Evolutionary conservation across 1,140 invertebrate species (phyloP).

Genomic region (Whitmania pigra): DNA sequence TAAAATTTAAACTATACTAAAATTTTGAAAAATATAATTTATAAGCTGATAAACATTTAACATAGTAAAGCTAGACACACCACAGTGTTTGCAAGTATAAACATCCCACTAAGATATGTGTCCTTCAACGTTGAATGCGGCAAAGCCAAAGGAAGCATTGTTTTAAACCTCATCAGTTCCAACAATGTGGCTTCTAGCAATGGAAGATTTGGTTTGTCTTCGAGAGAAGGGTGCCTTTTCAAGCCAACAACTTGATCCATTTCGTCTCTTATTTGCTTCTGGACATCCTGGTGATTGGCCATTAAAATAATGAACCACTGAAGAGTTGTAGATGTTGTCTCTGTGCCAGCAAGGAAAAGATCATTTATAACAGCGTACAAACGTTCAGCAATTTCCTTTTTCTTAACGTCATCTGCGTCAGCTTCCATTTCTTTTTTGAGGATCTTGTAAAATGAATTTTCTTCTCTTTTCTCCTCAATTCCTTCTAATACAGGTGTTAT

Average conservation of each 20-base stretch:
- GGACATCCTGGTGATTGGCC: conserved; percentile 37
- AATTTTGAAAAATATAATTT: too few relatives aligned
- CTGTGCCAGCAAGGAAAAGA: conserved; percentile 35
- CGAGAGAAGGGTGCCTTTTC: conserved; percentile 28
- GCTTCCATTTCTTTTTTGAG: too few relatives aligned
- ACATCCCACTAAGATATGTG: not conserved
- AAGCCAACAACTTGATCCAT: conserved; percentile 33
- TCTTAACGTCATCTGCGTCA: not conserved
- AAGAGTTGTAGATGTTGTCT: conserved; percentile 37
- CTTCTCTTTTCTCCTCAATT: too few relatives aligned
- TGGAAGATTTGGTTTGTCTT: conserved; percentile 24
- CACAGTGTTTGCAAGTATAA: conserved; percentile 31
- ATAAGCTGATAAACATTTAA: too few relatives aligned
- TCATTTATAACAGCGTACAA: conserved; percentile 12
- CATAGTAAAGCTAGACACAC: not conserved
- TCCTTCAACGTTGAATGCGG: conserved; percentile 2
- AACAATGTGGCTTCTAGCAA: not conserved
- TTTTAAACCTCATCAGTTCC: not conserved
- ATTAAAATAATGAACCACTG: conserved; percentile 36
- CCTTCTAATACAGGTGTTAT: not conserved
- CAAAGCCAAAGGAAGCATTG: not conserved
- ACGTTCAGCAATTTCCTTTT: not conserved
- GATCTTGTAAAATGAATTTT: too few relatives aligned
- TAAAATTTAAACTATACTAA: too few relatives aligned
- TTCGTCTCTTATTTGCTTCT: conserved; percentile 34